Base-by-base conservation (phyloP, 2,113 vertebrate genomes). In the Regulus satrapa region DNA sequence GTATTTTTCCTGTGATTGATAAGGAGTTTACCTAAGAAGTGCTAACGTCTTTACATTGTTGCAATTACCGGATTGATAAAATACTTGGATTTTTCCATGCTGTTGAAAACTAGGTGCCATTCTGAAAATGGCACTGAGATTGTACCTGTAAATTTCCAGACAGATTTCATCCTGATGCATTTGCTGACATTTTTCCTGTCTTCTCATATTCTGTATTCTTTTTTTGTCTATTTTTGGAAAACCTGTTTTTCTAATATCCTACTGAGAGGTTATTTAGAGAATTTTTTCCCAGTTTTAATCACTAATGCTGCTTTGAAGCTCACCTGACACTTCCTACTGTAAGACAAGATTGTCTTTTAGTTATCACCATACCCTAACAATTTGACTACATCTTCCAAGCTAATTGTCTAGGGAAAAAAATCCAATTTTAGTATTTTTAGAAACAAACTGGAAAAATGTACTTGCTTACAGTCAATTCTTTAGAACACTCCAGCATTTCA, bases 1-100 rank as follows among this genome's bases (percentile, higher is more conserved):
- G 73, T 87, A 75, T 76, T 91, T 82, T 97, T 91, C 89, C 62
- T 82, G 81, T 89, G 84, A 87, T 12, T 94, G 77, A 49, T 46
- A 67, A 88, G 36, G 31, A 51, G 74, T 75, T 95, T 92, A 89
- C 80, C 31, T 75, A 92, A 94, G 76, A 82, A 62, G 51, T 59
- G 21, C 43, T 77, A 43, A 28, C 69, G 29, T 80, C 54, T 66
- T 71, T 93, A 85, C 55, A 66, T 43, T 85, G 58, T 36, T 91
- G 41, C 85, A 91, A 94, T 86, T 74, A 59, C 36, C 81, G 19
- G 59, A 40, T 82, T 85, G 59, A 36, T 85, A 91, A 93, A 64
- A 76, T 45, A 49, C 4, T 46, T 55, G 32, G 48, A 36, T 69
- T 85, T 92, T 95, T 92, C 48, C 29, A 25, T 41, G 67, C 54